phyloP scores from a whole-genome alignment of 2,797 vertebrate genomes.

The Takifugu rubripes region DNA sequence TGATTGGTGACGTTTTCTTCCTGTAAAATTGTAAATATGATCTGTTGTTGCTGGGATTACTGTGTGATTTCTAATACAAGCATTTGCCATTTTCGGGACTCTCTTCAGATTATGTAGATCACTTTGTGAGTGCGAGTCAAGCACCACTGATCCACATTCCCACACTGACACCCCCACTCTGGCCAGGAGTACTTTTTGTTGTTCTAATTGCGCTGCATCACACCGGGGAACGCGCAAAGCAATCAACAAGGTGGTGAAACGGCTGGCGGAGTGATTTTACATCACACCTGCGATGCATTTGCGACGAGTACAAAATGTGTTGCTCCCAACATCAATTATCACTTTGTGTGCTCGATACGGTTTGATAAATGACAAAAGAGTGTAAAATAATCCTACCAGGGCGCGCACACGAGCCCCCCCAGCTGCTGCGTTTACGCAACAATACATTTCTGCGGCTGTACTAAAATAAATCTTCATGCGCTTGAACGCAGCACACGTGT shows the following conservation, averaged over 20 bases:
- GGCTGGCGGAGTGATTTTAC: too few species aligned
- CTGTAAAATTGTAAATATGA: conserved; percentile 76
- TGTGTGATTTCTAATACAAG: conserved; percentile 47
- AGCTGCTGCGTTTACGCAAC: neutral
- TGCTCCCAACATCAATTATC: too few species aligned
- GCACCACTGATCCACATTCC: conserved; percentile 41
- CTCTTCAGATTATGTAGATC: conserved; percentile 1
- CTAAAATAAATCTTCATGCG: neutral
- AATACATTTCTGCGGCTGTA: too few species aligned
- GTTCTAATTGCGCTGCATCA: too few species aligned
- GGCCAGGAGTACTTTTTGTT: conserved; percentile 18
- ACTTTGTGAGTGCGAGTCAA: conserved; percentile 37
- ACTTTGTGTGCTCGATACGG: too few species aligned
- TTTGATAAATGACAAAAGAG: too few species aligned
- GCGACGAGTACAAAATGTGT: too few species aligned
- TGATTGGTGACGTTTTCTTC: conserved; percentile 47
- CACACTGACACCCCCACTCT: conserved; percentile 42
- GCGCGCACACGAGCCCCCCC: neutral
- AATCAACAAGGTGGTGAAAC: too few species aligned
- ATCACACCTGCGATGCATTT: too few species aligned
- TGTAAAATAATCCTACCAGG: too few species aligned
- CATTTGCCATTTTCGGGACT: conserved; percentile 43
- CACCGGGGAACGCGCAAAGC: too few species aligned
- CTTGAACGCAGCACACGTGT: conserved; percentile 11
- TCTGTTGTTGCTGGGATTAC: conserved; percentile 43